These are phyloP conservation scores for Megalops cyprinoides DNA, from an alignment of 2,797 vertebrate species.

Conservation along the genomic window DNA sequence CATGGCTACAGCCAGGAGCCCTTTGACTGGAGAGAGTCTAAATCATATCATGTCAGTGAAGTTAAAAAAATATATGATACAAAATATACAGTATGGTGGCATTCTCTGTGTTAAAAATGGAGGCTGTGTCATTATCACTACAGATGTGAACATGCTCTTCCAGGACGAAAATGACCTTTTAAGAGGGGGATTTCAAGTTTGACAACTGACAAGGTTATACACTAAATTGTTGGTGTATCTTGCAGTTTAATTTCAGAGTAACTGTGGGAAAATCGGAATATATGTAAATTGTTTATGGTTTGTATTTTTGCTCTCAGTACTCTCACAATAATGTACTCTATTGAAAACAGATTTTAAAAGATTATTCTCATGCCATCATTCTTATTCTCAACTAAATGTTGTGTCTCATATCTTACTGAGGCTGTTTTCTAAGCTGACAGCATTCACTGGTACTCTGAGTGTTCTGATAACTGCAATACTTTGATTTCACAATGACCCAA, in stretches of 20 bases:
- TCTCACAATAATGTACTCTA: neutral
- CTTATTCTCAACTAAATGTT: no score
- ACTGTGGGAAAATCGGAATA: constrained; percentile 56
- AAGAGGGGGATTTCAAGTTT: neutral
- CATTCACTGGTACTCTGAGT: neutral
- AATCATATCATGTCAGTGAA: neutral
- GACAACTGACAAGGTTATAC: neutral
- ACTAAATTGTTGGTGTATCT: constrained; percentile 20
- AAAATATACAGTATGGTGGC: no score
- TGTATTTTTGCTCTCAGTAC: constrained; percentile 42
- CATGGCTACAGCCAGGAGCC: no score
- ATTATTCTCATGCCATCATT: neutral
- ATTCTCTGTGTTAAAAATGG: neutral
- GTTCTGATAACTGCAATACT: neutral
- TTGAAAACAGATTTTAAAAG: neutral
- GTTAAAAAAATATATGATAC: neutral
- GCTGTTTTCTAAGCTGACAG: neutral
- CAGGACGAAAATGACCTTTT: no score
- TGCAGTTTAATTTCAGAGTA: constrained; percentile 49
- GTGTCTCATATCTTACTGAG: neutral
- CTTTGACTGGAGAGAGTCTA: no score
- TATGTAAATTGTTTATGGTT: no score
- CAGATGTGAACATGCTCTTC: no score
- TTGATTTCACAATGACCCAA: neutral
- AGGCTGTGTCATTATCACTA: neutral